These are phyloP conservation scores for Papilio polyxenes DNA, from an alignment of 1,140 invertebrate species.

Conservation along the genomic window DNA sequence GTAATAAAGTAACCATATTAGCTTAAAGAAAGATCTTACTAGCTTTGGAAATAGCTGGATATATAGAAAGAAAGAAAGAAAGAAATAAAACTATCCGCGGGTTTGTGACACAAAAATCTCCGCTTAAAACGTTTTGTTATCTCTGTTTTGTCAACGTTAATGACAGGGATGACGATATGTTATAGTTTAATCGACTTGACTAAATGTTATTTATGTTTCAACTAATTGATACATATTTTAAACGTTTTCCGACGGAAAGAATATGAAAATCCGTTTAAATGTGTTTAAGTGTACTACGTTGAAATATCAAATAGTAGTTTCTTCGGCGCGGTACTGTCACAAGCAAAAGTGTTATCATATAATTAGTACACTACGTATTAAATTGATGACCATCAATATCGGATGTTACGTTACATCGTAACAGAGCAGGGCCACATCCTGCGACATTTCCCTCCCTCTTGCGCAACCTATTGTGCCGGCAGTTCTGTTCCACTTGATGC, in stretches of 20 bases:
- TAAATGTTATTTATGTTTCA: no score
- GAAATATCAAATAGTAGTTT: neutral
- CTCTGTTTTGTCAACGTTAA: no score
- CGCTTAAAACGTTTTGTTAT: no score
- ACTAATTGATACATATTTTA: no score
- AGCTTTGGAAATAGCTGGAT: no score
- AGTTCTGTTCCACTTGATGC: slow-evolving; percentile 66
- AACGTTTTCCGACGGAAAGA: no score
- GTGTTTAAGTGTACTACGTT: no score
- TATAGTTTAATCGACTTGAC: no score
- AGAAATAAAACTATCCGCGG: no score
- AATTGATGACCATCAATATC: slow-evolving; percentile 13
- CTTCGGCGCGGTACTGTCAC: neutral
- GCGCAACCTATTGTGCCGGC: slow-evolving; percentile 57
- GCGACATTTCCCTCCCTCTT: slow-evolving; percentile 54
- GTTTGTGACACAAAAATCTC: no score
- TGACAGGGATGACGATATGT: no score
- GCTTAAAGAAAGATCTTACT: neutral
- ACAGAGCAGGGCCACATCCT: slow-evolving; percentile 52
- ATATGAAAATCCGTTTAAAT: neutral
- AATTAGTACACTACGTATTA: neutral
- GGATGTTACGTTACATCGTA: slow-evolving; percentile 42
- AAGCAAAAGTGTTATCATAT: neutral
- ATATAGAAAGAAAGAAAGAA: no score
- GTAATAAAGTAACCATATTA: neutral